Evolutionary conservation across 53 echinoderm and acorn worm genomes (phyloP), one percentile per base, ranked within the genome.

Genomic region (Hippasteria phrygiana): DNA sequence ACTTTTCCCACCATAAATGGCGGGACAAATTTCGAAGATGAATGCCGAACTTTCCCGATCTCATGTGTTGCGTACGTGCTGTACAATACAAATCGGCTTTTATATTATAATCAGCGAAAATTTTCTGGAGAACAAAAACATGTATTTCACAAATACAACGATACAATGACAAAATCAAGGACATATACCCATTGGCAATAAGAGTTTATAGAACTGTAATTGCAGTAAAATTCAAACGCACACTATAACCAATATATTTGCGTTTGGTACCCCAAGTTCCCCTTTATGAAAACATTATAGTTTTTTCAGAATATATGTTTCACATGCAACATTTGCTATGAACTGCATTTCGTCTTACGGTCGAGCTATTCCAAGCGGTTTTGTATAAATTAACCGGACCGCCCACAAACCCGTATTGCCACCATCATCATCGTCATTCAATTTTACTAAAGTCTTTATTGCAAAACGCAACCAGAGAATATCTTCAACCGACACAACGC

Each of bases 331-430:
- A 17, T 17, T 59, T 53, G 33, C 43, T 53, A 48, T 48, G 50
- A 76, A 53, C 18, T 47, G 51, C 67, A 35, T 67, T 13, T 9
- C 70, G 37, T 38, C 37, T 37, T 37, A 6, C 59, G 26, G 59
- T 59, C 1, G 46, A 69, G n/a, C 45, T 40, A 73, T 29, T 3
- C 26, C 34, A 16, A 54, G 17, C 76, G 16, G 76, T 50, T 47
- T 50, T 51, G 34, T 53, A 76, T 53, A 47, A 74, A 74, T 74
- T 3, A 59, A 59, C 59, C 16, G n/a, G 59, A 14, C 59, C 26
- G n/a, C 81, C 81, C 81, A 64, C 81, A 64, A 63, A 81, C 65
- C 81, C 81, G 64, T 81, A 81, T 64, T 40, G 29, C n/a, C 45
- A 63, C 16, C 34, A 45, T 80, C 33, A 78, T 10, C 7, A 54